Evolutionary conservation across 2,113 vertebrate genomes (phyloP).

Genomic region (Apodemus sylvaticus): DNA sequence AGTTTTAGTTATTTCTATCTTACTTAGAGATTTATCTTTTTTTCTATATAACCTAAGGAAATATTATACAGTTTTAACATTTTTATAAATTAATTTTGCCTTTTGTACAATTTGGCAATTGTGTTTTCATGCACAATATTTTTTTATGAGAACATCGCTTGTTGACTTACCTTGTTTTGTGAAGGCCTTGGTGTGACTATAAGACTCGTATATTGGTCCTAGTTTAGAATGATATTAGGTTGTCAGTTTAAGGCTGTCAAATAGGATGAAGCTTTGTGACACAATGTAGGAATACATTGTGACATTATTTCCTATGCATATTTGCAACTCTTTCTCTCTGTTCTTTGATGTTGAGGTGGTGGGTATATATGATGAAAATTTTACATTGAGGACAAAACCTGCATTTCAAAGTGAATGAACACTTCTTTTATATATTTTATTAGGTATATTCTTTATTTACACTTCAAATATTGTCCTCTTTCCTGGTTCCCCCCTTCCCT

Average conservation of each 20-base stretch:
- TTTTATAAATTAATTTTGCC: neutral
- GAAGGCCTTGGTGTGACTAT: neutral
- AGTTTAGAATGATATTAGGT: neutral
- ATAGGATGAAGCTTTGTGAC: neutral
- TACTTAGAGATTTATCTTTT: neutral
- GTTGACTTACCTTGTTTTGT: neutral
- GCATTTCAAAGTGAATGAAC: neutral
- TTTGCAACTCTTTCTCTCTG: neutral
- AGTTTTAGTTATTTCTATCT: neutral
- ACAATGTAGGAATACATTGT: neutral
- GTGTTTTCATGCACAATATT: neutral
- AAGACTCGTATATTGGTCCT: neutral
- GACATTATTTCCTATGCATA: neutral
- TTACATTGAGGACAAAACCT: neutral
- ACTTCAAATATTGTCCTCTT: too few relatives aligned
- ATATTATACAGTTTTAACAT: neutral
- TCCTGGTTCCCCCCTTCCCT: too few relatives aligned
- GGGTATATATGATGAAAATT: neutral
- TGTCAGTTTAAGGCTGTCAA: neutral
- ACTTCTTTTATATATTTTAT: neutral
- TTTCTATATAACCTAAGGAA: neutral
- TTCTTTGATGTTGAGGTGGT: too few relatives aligned
- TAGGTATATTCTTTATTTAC: too few relatives aligned
- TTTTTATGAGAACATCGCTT: too few relatives aligned
- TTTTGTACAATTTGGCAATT: neutral